These are phyloP conservation scores for Gouania willdenowi DNA, from an alignment of 2,797 vertebrate species.

Conservation along the genomic window DNA sequence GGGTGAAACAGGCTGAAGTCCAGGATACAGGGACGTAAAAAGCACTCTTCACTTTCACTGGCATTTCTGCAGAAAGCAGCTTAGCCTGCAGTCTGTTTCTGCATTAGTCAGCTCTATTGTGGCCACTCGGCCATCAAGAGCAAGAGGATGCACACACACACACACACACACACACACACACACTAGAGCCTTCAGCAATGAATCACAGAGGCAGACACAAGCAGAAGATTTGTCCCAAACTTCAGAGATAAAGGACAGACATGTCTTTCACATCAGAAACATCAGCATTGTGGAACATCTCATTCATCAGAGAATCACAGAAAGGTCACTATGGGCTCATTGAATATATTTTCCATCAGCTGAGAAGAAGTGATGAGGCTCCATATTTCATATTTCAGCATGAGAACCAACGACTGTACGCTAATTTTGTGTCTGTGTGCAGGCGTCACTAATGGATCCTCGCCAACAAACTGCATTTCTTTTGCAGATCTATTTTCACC, in stretches of 20 bases:
- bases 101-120: conserved; percentile 68
- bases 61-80: conserved; percentile 50
- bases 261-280: neutral
- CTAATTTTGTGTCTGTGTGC: neutral
- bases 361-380: conserved; percentile 11
- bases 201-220: conserved; percentile 10
- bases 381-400: conserved; percentile 4
- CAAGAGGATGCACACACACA: conserved; percentile 33
- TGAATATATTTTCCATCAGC: conserved; percentile 23
- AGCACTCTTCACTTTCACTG: conserved; percentile 37
- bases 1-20: neutral
- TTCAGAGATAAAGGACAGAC: neutral
- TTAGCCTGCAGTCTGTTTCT: conserved; percentile 67
- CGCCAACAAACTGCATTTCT: neutral
- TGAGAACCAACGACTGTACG: neutral
- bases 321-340: neutral
- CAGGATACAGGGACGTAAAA: conserved; percentile 13
- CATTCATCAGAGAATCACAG: neutral
- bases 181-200: neutral
- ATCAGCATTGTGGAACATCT: neutral
- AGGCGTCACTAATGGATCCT: conserved; percentile 8
- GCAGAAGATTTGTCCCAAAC: conserved; percentile 1
- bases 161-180: neutral
- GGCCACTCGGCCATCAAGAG: conserved; percentile 26
- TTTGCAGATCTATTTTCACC: neutral